Conservation (phyloP, 2,888 invertebrate genomes). For the Bombyx huttoni region DNA sequence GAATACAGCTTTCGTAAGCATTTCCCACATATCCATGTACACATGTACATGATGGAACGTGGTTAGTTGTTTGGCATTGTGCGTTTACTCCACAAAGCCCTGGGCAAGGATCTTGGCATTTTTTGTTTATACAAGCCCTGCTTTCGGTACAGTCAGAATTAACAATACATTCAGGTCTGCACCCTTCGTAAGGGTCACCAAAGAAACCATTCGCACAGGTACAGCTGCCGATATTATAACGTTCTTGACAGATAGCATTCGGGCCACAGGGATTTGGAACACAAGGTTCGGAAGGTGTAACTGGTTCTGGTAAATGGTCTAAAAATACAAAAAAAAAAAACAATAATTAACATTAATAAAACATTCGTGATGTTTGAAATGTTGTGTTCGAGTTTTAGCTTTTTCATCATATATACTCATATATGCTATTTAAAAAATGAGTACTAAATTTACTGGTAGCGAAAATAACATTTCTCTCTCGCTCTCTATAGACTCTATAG, state of each 20-base stretch:
- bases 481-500: too few relatives aligned
- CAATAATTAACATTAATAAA: too few relatives aligned
- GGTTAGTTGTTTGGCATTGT: constrained; percentile 81
- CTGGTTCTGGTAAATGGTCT: neutral
- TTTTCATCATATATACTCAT: too few relatives aligned
- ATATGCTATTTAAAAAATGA: too few relatives aligned
- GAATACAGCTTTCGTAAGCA: constrained; percentile 70
- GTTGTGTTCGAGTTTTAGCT: too few relatives aligned
- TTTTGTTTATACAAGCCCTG: constrained; percentile 76
- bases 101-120: constrained; percentile 80
- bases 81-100: constrained; percentile 85
- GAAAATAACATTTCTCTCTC: too few relatives aligned
- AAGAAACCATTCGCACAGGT: constrained; percentile 78
- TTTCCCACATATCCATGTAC: constrained; percentile 77
- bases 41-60: constrained; percentile 83
- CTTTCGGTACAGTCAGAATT: constrained; percentile 78
- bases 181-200: constrained; percentile 79
- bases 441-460: too few relatives aligned
- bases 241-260: constrained; percentile 78
- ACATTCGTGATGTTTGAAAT: too few relatives aligned
- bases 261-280: constrained; percentile 76
- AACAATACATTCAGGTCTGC: constrained; percentile 80
- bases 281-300: constrained; percentile 55
- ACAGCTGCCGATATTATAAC: constrained; percentile 77
- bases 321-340: too few relatives aligned